Evolutionary conservation across 2,797 vertebrate genomes (phyloP).

Genomic region (Hippocampus kuda): DNA sequence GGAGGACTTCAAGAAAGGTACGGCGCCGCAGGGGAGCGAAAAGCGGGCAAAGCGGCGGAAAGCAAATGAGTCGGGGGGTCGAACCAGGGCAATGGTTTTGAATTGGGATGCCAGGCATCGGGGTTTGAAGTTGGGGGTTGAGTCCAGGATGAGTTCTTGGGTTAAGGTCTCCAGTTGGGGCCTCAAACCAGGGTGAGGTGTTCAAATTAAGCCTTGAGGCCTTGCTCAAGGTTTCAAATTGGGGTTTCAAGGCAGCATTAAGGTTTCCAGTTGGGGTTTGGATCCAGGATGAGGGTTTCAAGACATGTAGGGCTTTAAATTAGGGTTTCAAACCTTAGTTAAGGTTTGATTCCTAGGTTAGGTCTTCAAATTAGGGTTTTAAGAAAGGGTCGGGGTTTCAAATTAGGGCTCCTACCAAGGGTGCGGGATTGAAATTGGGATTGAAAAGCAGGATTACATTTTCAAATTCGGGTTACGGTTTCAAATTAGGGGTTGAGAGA

Average conservation of each 20-base stretch:
- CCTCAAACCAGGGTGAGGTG: no score
- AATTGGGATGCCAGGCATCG: no score
- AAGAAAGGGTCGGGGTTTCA: background rate
- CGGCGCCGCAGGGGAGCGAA: slow-evolving; percentile 26
- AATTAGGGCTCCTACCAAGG: background rate
- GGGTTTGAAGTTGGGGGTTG: no score
- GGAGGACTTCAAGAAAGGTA: slow-evolving; percentile 98
- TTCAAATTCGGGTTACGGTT: background rate
- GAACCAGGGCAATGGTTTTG: background rate
- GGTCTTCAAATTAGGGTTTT: background rate
- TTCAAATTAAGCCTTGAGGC: no score
- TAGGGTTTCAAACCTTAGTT: background rate
- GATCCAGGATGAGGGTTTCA: background rate
- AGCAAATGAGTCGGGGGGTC: background rate
- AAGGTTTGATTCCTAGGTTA: no score
- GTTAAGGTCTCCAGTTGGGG: no score
- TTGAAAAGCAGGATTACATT: background rate
- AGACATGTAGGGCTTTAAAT: background rate
- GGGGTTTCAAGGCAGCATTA: no score
- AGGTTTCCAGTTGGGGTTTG: no score
- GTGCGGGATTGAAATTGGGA: background rate
- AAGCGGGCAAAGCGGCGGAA: no score
- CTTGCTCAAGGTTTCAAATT: no score
- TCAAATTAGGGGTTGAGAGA: no score
- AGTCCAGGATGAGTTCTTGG: no score